phyloP scores from a whole-genome alignment of 1,140 invertebrate genomes.

The Bilobella aurantiaca region DNA sequence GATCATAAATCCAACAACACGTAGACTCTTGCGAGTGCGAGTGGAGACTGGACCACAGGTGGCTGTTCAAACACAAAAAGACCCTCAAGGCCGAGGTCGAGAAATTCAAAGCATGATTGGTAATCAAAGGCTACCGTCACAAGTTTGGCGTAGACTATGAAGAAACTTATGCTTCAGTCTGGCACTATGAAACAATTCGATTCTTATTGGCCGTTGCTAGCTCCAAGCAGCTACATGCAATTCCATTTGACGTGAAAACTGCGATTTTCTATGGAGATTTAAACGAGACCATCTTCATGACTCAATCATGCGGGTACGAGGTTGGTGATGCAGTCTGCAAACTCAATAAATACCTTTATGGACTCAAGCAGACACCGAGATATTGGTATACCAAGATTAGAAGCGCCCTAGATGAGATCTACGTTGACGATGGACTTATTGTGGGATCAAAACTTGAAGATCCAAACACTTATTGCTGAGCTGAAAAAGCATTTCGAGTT shows the following conservation, averaged over 20 bases:
- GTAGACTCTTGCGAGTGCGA: neutral
- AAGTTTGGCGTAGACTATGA: neutral
- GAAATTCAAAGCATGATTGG: neutral
- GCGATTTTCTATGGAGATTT: conserved; percentile 37
- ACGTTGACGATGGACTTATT: conserved; percentile 38
- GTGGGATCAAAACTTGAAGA: neutral
- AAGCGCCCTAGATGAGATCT: conserved; percentile 32
- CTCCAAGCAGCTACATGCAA: too few species aligned
- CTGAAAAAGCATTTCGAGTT: neutral
- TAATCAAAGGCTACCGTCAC: too few species aligned
- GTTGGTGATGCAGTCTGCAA: neutral
- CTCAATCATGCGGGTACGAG: neutral
- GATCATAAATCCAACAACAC: neutral
- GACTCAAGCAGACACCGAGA: conserved; percentile 36
- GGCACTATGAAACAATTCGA: conserved; percentile 31
- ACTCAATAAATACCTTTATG: neutral
- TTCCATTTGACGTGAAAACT: too few species aligned
- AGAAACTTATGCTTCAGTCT: neutral
- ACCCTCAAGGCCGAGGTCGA: neutral
- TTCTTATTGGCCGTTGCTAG: conserved; percentile 34
- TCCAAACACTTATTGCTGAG: neutral
- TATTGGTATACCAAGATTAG: conserved; percentile 38
- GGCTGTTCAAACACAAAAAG: neutral
- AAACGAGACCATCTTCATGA: conserved; percentile 21
- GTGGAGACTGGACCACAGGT: neutral